These are phyloP conservation scores for Esperia sulphurella DNA, from an alignment of 2,888 invertebrate species.

Conservation along the genomic window DNA sequence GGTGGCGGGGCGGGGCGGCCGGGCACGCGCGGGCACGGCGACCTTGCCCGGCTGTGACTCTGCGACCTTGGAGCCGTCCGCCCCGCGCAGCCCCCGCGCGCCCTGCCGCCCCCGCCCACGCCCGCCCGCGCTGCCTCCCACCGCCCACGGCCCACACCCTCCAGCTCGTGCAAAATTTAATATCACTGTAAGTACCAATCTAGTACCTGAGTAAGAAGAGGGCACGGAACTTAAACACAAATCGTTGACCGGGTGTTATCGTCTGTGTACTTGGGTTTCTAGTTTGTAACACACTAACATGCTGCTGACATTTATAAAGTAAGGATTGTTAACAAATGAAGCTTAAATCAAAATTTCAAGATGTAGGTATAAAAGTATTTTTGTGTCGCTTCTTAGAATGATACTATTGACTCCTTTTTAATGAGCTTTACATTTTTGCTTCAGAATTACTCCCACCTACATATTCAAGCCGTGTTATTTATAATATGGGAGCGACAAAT, in stretches of 20 bases:
- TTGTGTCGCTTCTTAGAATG: too few relatives aligned
- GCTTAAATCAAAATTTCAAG: too few relatives aligned
- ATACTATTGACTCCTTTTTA: too few relatives aligned
- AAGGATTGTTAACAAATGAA: too few relatives aligned
- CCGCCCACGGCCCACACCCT: slow-evolving; percentile 46
- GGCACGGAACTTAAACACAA: slow-evolving; percentile 38
- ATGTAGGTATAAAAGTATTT: too few relatives aligned
- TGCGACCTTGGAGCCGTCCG: slow-evolving; percentile 73
- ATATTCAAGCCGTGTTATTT: too few relatives aligned
- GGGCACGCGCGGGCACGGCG: slow-evolving; percentile 74
- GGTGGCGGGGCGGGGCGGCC: slow-evolving; percentile 36
- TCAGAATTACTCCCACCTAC: too few relatives aligned
- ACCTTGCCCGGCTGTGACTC: slow-evolving; percentile 80
- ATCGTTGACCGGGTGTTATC: slow-evolving; percentile 25
- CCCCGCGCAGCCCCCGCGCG: slow-evolving; percentile 26
- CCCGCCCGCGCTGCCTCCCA: slow-evolving; percentile 38
- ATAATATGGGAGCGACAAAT: too few relatives aligned
- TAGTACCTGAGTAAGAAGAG: slow-evolving; percentile 27
- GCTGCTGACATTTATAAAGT: too few relatives aligned
- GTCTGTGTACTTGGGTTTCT: too few relatives aligned
- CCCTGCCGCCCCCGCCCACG: slow-evolving; percentile 20
- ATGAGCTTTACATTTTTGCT: too few relatives aligned
- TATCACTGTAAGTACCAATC: slow-evolving; percentile 37
- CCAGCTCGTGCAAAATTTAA: slow-evolving; percentile 61
- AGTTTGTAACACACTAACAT: too few relatives aligned